Percentiles rank a stretch among this genome's conserved stretches.
These are phyloP conservation scores for Athalia circularis DNA, from an alignment of 2,888 invertebrate species.

Conservation along the genomic window DNA sequence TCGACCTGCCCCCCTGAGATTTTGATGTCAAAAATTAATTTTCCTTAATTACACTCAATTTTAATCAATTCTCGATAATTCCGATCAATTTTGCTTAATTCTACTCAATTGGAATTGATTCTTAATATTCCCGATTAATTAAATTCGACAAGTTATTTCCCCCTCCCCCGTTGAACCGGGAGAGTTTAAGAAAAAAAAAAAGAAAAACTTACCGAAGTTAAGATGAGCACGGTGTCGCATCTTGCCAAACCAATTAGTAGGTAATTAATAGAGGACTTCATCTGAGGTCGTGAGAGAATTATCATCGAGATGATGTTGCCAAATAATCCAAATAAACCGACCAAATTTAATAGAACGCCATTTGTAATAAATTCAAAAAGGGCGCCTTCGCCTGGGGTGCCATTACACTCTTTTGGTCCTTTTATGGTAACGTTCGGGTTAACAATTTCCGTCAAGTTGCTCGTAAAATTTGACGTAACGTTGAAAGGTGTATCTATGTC, in stretches of 20 bases:
- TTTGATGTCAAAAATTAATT: too few species aligned
- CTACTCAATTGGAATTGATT: too few species aligned
- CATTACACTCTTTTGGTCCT: conserved; percentile 53
- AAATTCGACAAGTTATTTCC: too few species aligned
- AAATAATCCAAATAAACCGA: conserved; percentile 89
- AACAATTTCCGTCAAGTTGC: conserved; percentile 41
- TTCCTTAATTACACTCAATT: too few species aligned
- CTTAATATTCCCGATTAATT: too few species aligned
- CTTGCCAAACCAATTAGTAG: conserved; percentile 94
- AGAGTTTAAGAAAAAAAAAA: conserved; percentile 67
- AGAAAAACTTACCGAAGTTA: conserved; percentile 80
- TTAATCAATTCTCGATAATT: too few species aligned
- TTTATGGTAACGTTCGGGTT: conserved; percentile 17
- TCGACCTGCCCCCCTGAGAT: too few species aligned
- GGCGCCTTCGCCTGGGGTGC: conserved; percentile 72
- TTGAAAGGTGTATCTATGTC: conserved; percentile 42
- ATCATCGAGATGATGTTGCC: conserved; percentile 95
- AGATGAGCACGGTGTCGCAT: conserved; percentile 93
- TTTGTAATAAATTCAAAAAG: conserved; percentile 88
- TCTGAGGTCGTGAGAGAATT: conserved; percentile 93
- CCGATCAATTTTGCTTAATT: too few species aligned
- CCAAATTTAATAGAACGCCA: conserved; percentile 86
- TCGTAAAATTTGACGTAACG: conserved; percentile 25
- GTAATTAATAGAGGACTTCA: conserved; percentile 97
- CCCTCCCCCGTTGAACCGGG: not conserved